These are phyloP conservation scores for Brotula barbata DNA, from an alignment of 2,797 vertebrate species.

Conservation along the genomic window DNA sequence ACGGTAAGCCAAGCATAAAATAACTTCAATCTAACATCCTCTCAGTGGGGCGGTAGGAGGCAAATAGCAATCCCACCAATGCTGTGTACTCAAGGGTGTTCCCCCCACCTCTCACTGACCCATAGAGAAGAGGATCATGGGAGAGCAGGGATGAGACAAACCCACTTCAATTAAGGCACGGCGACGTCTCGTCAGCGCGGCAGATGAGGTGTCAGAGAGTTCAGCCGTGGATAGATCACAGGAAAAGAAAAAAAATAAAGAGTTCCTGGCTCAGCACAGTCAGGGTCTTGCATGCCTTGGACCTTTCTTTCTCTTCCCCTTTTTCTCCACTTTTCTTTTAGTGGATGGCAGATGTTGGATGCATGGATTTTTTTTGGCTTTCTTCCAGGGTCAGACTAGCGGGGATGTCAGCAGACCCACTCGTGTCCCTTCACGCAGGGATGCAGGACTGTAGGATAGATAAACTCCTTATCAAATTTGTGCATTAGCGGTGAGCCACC, in stretches of 20 bases:
- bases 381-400: constrained; percentile 25
- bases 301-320: constrained; percentile 42
- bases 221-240: constrained; percentile 73
- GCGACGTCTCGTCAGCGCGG: constrained; percentile 75
- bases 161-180: constrained; percentile 82
- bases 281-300: constrained; percentile 47
- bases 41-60: constrained; percentile 74
- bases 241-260: constrained; percentile 44
- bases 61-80: constrained; percentile 79
- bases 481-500: constrained; percentile 55
- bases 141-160: constrained; percentile 80
- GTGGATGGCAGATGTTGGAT: constrained; percentile 40
- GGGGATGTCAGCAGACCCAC: constrained; percentile 28
- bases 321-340: constrained; percentile 33
- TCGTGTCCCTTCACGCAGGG: constrained; percentile 27
- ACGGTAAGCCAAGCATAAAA: constrained; percentile 82
- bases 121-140: constrained; percentile 79
- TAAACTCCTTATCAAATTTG: constrained; percentile 69
- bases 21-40: constrained; percentile 82
- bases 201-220: constrained; percentile 83
- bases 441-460: constrained; percentile 54
- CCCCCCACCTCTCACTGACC: constrained; percentile 78
- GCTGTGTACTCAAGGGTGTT: constrained; percentile 70
- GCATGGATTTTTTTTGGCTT: constrained; percentile 37
- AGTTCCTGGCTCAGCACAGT: constrained; percentile 72